A percentile compares a stretch with the other conserved stretches of the same genome.
These are phyloP conservation scores for Congeria kusceri DNA, from an alignment of 2,888 invertebrate species.

Conservation along the genomic window DNA sequence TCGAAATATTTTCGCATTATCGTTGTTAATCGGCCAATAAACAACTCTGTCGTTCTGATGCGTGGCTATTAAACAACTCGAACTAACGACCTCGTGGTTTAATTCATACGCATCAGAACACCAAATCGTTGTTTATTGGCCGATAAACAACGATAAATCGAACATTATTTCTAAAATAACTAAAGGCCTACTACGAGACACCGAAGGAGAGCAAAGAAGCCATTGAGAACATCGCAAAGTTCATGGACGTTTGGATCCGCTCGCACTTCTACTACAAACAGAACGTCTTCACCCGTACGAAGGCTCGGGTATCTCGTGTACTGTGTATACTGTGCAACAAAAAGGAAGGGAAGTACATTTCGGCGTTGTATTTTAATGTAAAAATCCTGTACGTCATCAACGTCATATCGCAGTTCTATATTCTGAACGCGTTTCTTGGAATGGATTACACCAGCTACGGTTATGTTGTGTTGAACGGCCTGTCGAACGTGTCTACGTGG, in stretches of 20 bases:
- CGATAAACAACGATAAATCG: too few relatives aligned
- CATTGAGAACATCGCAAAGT: conserved; percentile 58
- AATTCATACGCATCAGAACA: too few relatives aligned
- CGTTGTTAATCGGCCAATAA: too few relatives aligned
- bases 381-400: conserved; percentile 68
- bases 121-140: too few relatives aligned
- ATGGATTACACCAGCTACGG: conserved; percentile 67
- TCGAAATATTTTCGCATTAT: too few relatives aligned
- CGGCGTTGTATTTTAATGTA: conserved; percentile 67
- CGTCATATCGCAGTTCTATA: conserved; percentile 68
- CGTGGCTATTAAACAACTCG: too few relatives aligned
- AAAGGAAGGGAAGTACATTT: conserved; percentile 68
- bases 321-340: conserved; percentile 64
- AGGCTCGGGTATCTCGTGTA: conserved; percentile 57
- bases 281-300: conserved; percentile 58
- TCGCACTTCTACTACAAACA: conserved; percentile 63
- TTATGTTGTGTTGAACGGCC: conserved; percentile 59
- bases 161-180: too few relatives aligned
- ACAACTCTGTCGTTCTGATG: too few relatives aligned
- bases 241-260: conserved; percentile 68
- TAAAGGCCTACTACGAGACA: neutral
- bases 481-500: conserved; percentile 48
- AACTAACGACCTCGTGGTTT: too few relatives aligned
- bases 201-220: conserved; percentile 44
- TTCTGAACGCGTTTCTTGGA: conserved; percentile 68